These are phyloP conservation scores for Asteroscopus sphinx DNA, from an alignment of 2,888 invertebrate genomes.

Conservation along the genomic window DNA sequence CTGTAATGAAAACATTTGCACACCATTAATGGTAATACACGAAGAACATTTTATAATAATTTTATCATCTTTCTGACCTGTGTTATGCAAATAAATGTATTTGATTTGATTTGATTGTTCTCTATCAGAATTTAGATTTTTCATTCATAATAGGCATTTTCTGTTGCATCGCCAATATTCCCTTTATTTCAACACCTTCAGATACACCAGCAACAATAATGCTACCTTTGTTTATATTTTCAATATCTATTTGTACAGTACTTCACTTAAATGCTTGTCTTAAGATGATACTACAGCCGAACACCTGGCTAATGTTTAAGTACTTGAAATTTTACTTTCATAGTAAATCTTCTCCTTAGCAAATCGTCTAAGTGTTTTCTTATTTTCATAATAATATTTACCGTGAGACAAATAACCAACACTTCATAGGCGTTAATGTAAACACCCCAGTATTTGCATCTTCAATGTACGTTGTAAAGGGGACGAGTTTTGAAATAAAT, in stretches of 20 bases:
- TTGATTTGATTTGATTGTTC: no score
- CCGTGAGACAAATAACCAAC: slow-evolving; percentile 32
- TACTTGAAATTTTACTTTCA: slow-evolving; percentile 22
- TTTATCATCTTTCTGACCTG: no score
- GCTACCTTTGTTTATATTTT: slow-evolving; percentile 15
- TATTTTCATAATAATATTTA: slow-evolving; percentile 34
- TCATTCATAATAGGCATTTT: no score
- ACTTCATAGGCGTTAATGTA: slow-evolving; percentile 42
- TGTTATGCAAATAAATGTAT: no score
- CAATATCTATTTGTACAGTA: slow-evolving; percentile 22
- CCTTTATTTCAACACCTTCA: neutral
- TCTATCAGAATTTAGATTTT: no score
- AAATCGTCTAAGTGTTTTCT: slow-evolving; percentile 18
- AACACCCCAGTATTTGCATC: slow-evolving; percentile 40
- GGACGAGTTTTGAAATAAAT: slow-evolving; percentile 42
- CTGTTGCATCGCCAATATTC: no score
- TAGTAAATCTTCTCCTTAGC: slow-evolving; percentile 10
- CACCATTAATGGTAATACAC: no score
- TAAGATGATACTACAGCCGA: slow-evolving; percentile 10
- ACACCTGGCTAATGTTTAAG: slow-evolving; percentile 28
- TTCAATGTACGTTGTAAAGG: slow-evolving; percentile 28
- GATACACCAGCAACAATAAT: neutral
- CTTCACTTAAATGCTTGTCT: slow-evolving; percentile 14
- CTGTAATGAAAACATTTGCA: no score
- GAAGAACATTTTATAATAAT: no score